A percentile compares a stretch with the other conserved stretches of the same genome.
Conservation (phyloP, 1,140 invertebrate genomes). For the Apolygus lucorum region DNA sequence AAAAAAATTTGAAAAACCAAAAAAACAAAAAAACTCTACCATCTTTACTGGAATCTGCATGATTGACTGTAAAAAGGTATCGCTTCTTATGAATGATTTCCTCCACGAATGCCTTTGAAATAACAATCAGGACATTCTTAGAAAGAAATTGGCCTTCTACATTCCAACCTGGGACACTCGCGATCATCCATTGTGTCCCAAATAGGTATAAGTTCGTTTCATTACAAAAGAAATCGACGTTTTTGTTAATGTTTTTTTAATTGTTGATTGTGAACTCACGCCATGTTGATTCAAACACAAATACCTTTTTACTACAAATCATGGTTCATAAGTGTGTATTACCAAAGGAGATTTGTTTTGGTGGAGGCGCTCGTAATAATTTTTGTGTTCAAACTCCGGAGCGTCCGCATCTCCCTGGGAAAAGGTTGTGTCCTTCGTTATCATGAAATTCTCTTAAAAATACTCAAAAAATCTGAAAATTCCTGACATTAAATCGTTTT, state of each 20-base stretch:
- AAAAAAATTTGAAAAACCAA: conserved; percentile 19
- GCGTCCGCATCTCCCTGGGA: background rate
- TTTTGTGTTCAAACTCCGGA: conserved; percentile 2
- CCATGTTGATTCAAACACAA: background rate
- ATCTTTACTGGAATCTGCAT: background rate
- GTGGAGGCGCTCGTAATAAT: background rate
- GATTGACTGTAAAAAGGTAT: conserved; percentile 13
- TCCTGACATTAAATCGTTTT: background rate
- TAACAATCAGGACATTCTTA: too few relatives aligned
- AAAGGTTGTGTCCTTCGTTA: conserved; percentile 15
- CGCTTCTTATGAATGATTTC: background rate
- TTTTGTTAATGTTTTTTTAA: background rate
- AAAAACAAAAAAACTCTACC: conserved; percentile 1
- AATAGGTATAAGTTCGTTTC: background rate
- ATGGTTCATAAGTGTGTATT: conserved; percentile 1
- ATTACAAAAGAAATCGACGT: background rate
- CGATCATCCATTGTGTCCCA: background rate
- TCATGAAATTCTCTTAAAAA: conserved; percentile 5
- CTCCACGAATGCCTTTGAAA: background rate
- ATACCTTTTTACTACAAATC: conserved; percentile 6
- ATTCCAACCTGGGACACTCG: background rate
- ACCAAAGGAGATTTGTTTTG: background rate
- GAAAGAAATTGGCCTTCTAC: background rate
- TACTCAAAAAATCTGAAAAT: background rate
- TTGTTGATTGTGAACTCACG: background rate